A percentile compares a stretch with the other conserved stretches of the same genome.
These are phyloP conservation scores for Phymatocera aterrima DNA, from an alignment of 2,888 invertebrate species.

Conservation along the genomic window DNA sequence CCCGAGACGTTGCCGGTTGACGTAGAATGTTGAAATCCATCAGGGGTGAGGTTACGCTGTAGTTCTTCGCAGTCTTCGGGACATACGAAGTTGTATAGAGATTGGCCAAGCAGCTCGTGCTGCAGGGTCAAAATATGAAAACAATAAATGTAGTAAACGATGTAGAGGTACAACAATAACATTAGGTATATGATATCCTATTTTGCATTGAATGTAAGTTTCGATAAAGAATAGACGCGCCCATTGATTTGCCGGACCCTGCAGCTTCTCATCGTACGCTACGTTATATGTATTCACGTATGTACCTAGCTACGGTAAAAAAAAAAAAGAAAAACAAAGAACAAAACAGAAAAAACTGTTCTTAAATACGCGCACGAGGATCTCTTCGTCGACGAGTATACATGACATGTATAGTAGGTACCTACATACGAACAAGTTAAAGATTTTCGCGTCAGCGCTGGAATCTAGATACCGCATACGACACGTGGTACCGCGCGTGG, in stretches of 20 bases:
- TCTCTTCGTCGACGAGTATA: too few relatives aligned
- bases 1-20: conserved; percentile 65
- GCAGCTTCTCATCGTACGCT: too few relatives aligned
- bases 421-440: neutral
- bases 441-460: neutral
- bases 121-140: conserved; percentile 71
- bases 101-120: conserved; percentile 90
- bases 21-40: conserved; percentile 73
- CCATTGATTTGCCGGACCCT: too few relatives aligned
- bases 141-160: conserved; percentile 49
- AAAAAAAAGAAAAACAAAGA: too few relatives aligned
- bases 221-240: neutral
- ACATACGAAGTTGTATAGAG: conserved; percentile 88
- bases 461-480: neutral
- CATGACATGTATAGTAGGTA: neutral
- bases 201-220: neutral
- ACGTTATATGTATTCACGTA: too few relatives aligned
- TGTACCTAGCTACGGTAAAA: too few relatives aligned
- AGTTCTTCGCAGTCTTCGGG: conserved; percentile 87
- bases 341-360: too few relatives aligned
- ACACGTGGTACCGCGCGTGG: conserved; percentile 19
- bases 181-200: neutral
- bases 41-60: conserved; percentile 78
- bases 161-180: neutral
- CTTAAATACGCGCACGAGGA: too few relatives aligned